Evolutionary conservation across 2,113 vertebrate genomes (phyloP), one percentile per base, ranked within the genome.

Genomic region (Lucifuga dentata): DNA sequence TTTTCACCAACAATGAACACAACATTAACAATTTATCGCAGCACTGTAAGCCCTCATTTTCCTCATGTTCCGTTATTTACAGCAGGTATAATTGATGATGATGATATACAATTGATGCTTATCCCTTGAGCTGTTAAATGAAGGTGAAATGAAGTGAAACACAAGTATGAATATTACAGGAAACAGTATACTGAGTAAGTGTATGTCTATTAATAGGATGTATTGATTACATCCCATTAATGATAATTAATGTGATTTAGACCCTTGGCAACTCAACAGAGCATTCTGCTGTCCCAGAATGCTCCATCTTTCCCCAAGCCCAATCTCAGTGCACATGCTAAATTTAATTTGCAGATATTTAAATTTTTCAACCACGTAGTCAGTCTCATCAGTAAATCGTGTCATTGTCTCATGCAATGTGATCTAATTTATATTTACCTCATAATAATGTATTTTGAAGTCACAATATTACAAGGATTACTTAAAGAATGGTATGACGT

Each of bases 311-410:
- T 23, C 13, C 4, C 7, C 8, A 35, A 12, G 32, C 12, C 17
- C 0, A 3, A 3, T 35, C n/a, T 8, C 13, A 21, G 11, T 12
- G 15, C 12, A 68, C 26, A 29, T 21, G 23, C 9, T 1, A 20
- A 16, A 61, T 7, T 24, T 0, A 1, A 24, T 8, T n/a, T 41
- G 9, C 12, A 55, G 50, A 53, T 53, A 8, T 39, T 55, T 3
- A 20, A 5, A 58, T 36, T 49, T 1, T 9, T 29, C 13, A 19
- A 11, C 12, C 17, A 16, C 24, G 35, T 11, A 39, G 19, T 40
- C 20, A 65, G 15, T 44, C 43, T 58, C 6, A 41, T 52, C 53
- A 21, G 5, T 19, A 41, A 36, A 26, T n/a, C n/a, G n/a, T n/a
- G n/a, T n/a, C n/a, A n/a, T n/a, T n/a, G n/a, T n/a, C n/a, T n/a